Evolutionary conservation across 1,140 invertebrate species (phyloP).

Genomic region (Mercenaria mercenaria): DNA sequence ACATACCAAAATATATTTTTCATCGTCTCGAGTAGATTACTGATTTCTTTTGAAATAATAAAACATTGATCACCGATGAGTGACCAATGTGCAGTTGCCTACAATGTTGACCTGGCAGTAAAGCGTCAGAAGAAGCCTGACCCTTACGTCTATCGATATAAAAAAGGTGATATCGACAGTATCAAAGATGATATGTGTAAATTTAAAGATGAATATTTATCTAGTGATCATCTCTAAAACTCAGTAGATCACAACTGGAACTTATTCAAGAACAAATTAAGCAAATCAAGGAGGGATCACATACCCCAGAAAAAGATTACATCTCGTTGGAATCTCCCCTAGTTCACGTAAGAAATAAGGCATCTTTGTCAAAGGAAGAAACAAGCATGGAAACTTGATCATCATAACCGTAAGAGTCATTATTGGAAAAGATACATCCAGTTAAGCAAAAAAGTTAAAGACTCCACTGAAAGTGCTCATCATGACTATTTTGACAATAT

Average conservation of each 20-base stretch:
- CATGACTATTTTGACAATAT: too few species aligned
- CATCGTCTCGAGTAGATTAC: too few species aligned
- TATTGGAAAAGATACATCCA: conserved; percentile 3
- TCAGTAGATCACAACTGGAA: conserved; percentile 9
- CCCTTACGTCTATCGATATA: conserved; percentile 18
- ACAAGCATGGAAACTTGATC: neutral
- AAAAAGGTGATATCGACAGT: conserved; percentile 23
- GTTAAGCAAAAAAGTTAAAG: neutral
- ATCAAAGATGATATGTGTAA: conserved; percentile 22
- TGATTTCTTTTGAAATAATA: too few species aligned
- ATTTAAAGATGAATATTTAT: neutral
- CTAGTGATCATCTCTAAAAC: neutral
- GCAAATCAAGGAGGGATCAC: conserved; percentile 16
- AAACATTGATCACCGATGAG: too few species aligned
- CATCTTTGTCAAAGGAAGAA: conserved; percentile 9
- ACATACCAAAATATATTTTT: too few species aligned
- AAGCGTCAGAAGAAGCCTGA: conserved; percentile 2
- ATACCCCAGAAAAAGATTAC: neutral
- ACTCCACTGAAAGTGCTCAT: too few species aligned
- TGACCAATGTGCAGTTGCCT: conserved; percentile 16
- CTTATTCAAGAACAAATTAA: neutral
- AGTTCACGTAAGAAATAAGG: conserved; percentile 21
- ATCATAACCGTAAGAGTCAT: neutral
- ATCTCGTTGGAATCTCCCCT: conserved; percentile 2
- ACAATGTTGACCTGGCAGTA: neutral